Evolutionary conservation across 2,113 vertebrate genomes (phyloP).

Genomic region (Chrysemys picta): DNA sequence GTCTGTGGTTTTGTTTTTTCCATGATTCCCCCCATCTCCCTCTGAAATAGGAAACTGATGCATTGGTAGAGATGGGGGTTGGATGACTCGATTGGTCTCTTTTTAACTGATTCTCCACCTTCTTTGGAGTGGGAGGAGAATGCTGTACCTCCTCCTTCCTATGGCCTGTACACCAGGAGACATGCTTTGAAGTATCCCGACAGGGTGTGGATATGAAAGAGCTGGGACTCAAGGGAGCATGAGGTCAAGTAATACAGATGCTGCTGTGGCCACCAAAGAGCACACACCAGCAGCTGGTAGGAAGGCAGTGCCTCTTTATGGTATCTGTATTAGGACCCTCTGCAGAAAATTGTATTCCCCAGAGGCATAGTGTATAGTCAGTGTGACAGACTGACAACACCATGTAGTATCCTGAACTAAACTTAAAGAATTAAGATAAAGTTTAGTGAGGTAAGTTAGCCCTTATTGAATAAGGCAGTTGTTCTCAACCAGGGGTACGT

Average conservation of each 20-base stretch:
- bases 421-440: too few species aligned
- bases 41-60: neutral
- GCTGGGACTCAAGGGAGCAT: neutral
- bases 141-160: neutral
- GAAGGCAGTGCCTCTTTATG: neutral
- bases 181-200: neutral
- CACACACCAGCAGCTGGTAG: neutral
- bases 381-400: too few species aligned
- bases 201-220: neutral
- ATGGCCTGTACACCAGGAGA: neutral
- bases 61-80: neutral
- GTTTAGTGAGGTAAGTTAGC: too few species aligned
- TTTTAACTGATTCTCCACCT: neutral
- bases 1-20: neutral
- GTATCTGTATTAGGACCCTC: neutral
- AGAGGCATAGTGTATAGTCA: neutral
- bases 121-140: neutral
- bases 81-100: neutral
- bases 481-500: too few species aligned
- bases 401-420: too few species aligned
- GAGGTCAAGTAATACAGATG: neutral
- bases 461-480: too few species aligned
- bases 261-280: neutral
- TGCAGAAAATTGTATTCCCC: neutral
- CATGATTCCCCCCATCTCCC: neutral